Evolutionary conservation across 2,113 vertebrate species (phyloP), one percentile per base, ranked within the genome.

Genomic region (Crotalus helleri): DNA sequence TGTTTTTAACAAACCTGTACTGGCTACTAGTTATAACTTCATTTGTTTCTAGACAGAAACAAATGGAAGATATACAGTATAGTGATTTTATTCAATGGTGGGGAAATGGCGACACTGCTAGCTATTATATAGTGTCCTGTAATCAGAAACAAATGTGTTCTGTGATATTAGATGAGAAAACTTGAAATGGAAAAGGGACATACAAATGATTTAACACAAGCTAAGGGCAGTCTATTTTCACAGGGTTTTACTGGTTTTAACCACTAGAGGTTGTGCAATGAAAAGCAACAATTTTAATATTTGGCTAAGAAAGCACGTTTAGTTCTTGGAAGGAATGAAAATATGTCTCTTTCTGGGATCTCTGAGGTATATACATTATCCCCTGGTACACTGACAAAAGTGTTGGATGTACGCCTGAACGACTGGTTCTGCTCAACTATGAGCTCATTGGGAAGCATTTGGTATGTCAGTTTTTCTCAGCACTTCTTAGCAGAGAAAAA

Each of bases 131-230:
- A 95, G 96, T 93, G 96, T 96, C 61, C 95, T 88, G 94, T 97
- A 98, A 98, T 98, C 97, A 98, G 95, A 97, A 98, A 97, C 98
- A 98, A 98, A 98, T 98, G 97, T 97, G 96, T 96, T 95, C 96
- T 93, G 92, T 95, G 93, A 97, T 97, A 96, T 96, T 97, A 97
- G 92, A 97, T 97, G 97, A 97, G 97, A 97, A 98, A 96, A 95
- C 94, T 94, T 95, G 95, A 96, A 96, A 95, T 92, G 94, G 89
- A 96, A 59, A 89, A 61, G 92, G 88, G 90, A 95, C 95, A 94
- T 96, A 94, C 95, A 96, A 97, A 96, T 95, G 97, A 97, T 96
- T 96, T 95, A 96, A 96, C 93, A 89, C 94, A 94, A 96, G 96
- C 54, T 69, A 93, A 92, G 33, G 93, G 92, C 94, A 95, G 94